Evolutionary conservation across 92 coral and sea anemone genomes (phyloP), one percentile per base, ranked within the genome.

Genomic region (Bergia sp.): DNA sequence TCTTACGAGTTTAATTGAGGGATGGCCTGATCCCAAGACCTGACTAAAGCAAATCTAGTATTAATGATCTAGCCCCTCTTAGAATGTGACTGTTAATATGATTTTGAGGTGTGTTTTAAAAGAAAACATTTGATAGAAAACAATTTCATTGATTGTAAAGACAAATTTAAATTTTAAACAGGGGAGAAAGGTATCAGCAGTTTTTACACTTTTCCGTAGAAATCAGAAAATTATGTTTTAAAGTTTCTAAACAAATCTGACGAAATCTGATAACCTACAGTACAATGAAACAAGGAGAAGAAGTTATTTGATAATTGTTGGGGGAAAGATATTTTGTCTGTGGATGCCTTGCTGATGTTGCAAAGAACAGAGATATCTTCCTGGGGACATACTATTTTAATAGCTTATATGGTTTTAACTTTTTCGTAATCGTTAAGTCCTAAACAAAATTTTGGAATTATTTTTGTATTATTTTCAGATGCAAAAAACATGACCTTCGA

Each of bases 401-500:
- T 1, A 18, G n/a, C n/a, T 61, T 16, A 20, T 18, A 1, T 29
- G 29, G 29, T 29, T 61, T 16, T 61, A 61, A 61, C 23, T 0
- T 61, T 61, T 61, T 61, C 12, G 7, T 18, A 3, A 9, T 9
- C 0, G 50, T 45, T 10, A 45, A 45, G 50, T 45, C n/a, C n/a
- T 37, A 42, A n/a, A 77, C 21, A 77, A 0, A 16, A 5, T 71
- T 12, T 44, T 29, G 4, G 1, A 8, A 69, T 37, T n/a, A 50
- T 1, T 23, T 16, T 10, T 42, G 53, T 47, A 29, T 80, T 73
- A 1, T 53, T 43, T 38, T 0, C 84, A 97, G 99, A 93, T 93
- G 99, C 96, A 44, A 97, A 97, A 76, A 94, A 97, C 74, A 91
- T 97, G 94, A 91, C 93, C 66, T 97, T 97, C 93, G 99, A 97